phyloP scores from a whole-genome alignment of 2,888 invertebrate species.

The Fissipunctia ypsillon region DNA sequence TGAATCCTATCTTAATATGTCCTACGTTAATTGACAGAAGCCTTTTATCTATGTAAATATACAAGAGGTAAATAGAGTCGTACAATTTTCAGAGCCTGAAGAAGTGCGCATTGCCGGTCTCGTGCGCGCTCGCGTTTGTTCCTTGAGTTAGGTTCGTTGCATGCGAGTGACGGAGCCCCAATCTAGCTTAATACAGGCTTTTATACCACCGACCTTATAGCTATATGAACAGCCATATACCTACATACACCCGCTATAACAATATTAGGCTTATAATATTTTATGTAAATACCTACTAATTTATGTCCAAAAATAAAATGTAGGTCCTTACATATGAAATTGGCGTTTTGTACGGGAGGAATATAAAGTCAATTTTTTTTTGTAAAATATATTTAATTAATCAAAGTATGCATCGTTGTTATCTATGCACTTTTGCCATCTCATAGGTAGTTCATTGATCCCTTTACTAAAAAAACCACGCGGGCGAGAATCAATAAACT shows the following conservation, averaged over 20 bases:
- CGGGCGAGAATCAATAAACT: no score
- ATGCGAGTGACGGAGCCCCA: constrained; percentile 72
- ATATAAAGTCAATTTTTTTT: no score
- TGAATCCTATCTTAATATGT: not conserved
- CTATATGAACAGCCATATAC: constrained; percentile 52
- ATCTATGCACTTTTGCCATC: no score
- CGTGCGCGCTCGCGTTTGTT: constrained; percentile 84
- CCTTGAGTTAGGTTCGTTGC: constrained; percentile 89
- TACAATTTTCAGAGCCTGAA: constrained; percentile 79
- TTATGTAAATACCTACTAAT: constrained; percentile 43
- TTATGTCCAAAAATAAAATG: constrained; percentile 30
- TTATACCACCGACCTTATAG: constrained; percentile 23
- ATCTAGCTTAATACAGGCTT: constrained; percentile 42
- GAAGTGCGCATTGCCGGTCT: constrained; percentile 75
- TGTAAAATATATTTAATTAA: no score
- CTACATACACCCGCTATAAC: constrained; percentile 43
- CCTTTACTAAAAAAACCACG: no score
- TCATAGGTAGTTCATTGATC: no score
- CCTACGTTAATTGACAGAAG: not conserved
- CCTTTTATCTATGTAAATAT: constrained; percentile 22
- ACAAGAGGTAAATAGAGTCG: constrained; percentile 43
- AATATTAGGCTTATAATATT: constrained; percentile 45
- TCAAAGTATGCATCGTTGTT: no score
- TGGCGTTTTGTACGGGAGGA: no score
- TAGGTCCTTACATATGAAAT: no score